A percentile compares a stretch with the other conserved stretches of the same genome.
Evolutionary conservation across 2,113 vertebrate genomes (phyloP).

Genomic region (Leptocoma aspasia): DNA sequence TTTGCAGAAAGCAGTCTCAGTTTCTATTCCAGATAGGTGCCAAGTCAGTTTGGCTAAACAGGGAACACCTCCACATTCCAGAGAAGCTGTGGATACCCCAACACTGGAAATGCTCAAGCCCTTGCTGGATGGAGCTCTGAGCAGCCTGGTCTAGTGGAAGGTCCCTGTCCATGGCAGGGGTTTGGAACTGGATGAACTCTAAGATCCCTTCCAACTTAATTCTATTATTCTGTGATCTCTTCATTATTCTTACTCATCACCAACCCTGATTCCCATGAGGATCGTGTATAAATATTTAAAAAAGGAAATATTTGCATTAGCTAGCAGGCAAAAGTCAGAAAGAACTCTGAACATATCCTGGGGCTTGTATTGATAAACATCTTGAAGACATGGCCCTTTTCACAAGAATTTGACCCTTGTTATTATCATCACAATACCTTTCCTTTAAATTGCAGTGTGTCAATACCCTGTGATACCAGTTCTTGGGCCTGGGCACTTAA

Average conservation of each 20-base stretch:
- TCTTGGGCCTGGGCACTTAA: not conserved
- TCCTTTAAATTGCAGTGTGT: not conserved
- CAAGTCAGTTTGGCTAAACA: not conserved
- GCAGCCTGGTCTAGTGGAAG: not conserved
- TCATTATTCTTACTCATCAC: not conserved
- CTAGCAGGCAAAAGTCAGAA: not conserved
- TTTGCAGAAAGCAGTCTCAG: not conserved
- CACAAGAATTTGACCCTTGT: not conserved
- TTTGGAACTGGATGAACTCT: not conserved
- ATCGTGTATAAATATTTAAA: not conserved
- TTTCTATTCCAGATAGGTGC: not conserved
- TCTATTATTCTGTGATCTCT: not conserved
- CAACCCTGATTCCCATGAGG: not conserved
- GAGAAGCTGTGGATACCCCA: not conserved
- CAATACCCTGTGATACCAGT: not conserved
- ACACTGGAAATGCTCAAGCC: not conserved
- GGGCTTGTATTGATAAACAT: not conserved
- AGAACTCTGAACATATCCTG: not conserved
- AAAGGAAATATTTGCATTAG: not conserved
- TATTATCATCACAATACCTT: not conserved
- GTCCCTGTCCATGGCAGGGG: not conserved
- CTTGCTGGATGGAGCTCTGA: too few species aligned
- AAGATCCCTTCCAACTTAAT: not conserved
- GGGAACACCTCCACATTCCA: not conserved
- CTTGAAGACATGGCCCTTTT: accelerated